Percentiles rank a stretch among this genome's conserved stretches.
phyloP scores from a whole-genome alignment of 2,113 vertebrate species.

The Podarcis muralis region DNA sequence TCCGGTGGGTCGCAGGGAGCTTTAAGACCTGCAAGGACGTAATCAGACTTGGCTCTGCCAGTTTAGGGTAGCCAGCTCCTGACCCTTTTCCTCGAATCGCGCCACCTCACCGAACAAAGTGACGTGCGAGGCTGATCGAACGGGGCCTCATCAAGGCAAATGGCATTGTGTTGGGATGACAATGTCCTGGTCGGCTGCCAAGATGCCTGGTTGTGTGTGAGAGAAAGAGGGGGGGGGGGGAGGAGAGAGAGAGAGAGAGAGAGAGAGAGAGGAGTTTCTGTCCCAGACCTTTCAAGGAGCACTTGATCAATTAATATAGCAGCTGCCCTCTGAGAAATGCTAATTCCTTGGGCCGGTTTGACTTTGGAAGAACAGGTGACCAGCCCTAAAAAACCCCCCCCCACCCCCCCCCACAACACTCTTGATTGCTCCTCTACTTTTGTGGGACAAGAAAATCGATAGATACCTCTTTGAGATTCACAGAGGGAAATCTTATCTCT shows the following conservation, averaged over 20 bases:
- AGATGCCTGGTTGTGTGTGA: background rate
- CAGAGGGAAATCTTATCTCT: constrained; percentile 24
- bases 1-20: background rate
- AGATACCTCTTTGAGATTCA: constrained; percentile 32
- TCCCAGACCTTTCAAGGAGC: background rate
- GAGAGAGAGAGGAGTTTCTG: accelerated
- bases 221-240: background rate
- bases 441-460: constrained; percentile 50
- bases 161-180: background rate
- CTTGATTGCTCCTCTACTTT: background rate
- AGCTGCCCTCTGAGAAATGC: background rate
- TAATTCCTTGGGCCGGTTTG: background rate
- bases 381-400: background rate
- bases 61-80: background rate
- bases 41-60: background rate
- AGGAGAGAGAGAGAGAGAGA: too few relatives aligned
- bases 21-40: background rate
- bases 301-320: background rate
- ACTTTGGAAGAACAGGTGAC: background rate
- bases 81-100: background rate
- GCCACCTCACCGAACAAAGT: background rate
- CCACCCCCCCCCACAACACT: background rate
- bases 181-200: background rate
- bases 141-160: background rate
- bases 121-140: background rate